These are phyloP conservation scores for Cosmia pyralina DNA, from an alignment of 2,888 invertebrate genomes.

Conservation along the genomic window DNA sequence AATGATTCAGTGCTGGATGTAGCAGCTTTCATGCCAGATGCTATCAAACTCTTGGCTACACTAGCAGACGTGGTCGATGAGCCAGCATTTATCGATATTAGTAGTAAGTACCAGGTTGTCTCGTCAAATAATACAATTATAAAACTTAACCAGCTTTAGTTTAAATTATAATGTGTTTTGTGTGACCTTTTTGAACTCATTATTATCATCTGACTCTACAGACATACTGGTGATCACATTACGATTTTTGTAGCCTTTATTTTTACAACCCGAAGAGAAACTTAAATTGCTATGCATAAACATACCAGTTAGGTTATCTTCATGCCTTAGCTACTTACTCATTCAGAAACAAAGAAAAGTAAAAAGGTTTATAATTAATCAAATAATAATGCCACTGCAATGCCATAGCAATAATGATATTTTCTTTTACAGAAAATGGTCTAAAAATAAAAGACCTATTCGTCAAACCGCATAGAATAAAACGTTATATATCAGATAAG, in stretches of 20 bases:
- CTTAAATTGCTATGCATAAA: not conserved
- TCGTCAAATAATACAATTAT: not conserved
- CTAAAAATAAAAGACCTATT: conserved; percentile 88
- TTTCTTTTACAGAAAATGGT: conserved; percentile 85
- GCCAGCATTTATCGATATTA: conserved; percentile 86
- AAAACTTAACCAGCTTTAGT: not conserved
- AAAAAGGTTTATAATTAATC: not conserved
- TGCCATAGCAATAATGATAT: not conserved
- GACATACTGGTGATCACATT: not conserved
- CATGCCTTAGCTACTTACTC: not conserved
- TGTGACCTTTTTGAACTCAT: not conserved
- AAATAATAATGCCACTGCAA: not conserved
- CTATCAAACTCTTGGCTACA: conserved; percentile 87
- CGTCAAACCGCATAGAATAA: conserved; percentile 82
- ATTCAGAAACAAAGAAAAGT: not conserved
- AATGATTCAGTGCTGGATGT: conserved; percentile 87
- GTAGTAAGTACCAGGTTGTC: conserved; percentile 77
- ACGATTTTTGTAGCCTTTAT: not conserved
- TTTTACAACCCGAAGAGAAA: not conserved
- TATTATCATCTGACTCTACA: no score
- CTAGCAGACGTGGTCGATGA: conserved; percentile 89
- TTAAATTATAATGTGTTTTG: not conserved
- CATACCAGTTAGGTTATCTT: not conserved
- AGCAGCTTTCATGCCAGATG: conserved; percentile 86
- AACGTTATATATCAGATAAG: conserved; percentile 77